Conservation (phyloP, 2,888 invertebrate species). For the Dorcus parallelipipedus region DNA sequence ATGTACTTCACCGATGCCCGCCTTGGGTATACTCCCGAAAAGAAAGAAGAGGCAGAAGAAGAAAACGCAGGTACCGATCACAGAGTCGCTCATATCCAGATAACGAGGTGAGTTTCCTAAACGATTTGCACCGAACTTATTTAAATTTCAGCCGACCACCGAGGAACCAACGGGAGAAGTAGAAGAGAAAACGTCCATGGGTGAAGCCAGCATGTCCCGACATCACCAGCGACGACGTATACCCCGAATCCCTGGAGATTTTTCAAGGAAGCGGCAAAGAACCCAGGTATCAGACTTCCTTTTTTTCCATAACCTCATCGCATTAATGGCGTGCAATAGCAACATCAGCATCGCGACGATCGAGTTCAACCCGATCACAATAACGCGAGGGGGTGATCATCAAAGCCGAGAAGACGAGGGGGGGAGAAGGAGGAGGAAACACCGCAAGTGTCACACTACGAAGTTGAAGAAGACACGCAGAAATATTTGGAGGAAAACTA, state of each 20-base stretch:
- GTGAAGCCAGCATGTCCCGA: conserved; percentile 24
- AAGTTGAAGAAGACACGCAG: conserved; percentile 11
- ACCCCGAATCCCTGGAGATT: conserved; percentile 5
- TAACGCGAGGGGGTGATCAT: conserved; percentile 10
- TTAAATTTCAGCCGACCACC: not conserved
- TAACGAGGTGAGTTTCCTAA: not conserved
- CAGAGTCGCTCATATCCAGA: conserved; percentile 7
- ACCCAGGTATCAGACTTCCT: too few species aligned
- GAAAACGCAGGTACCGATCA: not conserved
- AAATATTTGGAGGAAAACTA: conserved; percentile 12
- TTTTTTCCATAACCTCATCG: not conserved
- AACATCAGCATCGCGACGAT: not conserved
- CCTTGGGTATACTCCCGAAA: conserved; percentile 32
- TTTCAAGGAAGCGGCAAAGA: not conserved
- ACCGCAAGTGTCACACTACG: conserved; percentile 1
- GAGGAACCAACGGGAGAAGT: conserved; percentile 3
- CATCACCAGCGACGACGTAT: conserved; percentile 18
- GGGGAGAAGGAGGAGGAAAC: conserved; percentile 8
- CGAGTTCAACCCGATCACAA: not conserved
- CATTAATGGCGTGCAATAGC: not conserved
- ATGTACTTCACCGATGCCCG: conserved; percentile 40
- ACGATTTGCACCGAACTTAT: not conserved
- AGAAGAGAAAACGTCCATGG: conserved; percentile 13
- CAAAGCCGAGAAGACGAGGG: conserved; percentile 11
- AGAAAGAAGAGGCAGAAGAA: conserved; percentile 6